phyloP scores from a whole-genome alignment of 2,113 vertebrate species.

The Scalopus aquaticus region DNA sequence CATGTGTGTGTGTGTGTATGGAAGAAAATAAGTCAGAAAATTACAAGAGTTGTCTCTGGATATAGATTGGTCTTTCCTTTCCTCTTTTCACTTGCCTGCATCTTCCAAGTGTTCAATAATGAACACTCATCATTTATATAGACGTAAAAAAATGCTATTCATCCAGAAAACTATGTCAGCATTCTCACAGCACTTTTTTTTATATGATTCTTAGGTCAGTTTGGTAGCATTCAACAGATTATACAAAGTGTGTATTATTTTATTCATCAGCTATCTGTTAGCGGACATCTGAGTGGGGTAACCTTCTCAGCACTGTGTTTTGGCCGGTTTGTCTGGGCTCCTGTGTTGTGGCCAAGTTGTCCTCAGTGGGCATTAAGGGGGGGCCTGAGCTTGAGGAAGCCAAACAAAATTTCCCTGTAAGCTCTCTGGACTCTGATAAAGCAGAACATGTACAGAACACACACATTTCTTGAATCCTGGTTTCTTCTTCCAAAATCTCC shows the following conservation, averaged over 20 bases:
- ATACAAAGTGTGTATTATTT: neutral
- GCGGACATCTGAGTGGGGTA: neutral
- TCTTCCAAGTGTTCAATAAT: neutral
- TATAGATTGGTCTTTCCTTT: neutral
- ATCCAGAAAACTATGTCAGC: neutral
- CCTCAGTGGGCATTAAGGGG: neutral
- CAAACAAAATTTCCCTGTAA: neutral
- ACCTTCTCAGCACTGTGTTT: neutral
- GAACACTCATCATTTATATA: constrained; percentile 6
- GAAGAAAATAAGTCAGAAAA: neutral
- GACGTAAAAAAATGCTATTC: constrained; percentile 28
- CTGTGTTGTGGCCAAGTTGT: neutral
- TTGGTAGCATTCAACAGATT: neutral
- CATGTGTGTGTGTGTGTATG: neutral
- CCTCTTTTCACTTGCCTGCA: neutral
- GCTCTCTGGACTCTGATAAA: neutral
- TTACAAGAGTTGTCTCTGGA: neutral
- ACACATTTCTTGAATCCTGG: neutral
- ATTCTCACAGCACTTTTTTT: neutral
- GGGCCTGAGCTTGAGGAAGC: fast-evolving
- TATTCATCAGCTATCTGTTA: neutral
- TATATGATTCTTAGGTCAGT: neutral
- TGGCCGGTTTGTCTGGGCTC: neutral
- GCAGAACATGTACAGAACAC: neutral
- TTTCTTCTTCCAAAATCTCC: neutral